These are phyloP conservation scores for Heterotis niloticus DNA, from an alignment of 2,113 vertebrate genomes.

Conservation along the genomic window DNA sequence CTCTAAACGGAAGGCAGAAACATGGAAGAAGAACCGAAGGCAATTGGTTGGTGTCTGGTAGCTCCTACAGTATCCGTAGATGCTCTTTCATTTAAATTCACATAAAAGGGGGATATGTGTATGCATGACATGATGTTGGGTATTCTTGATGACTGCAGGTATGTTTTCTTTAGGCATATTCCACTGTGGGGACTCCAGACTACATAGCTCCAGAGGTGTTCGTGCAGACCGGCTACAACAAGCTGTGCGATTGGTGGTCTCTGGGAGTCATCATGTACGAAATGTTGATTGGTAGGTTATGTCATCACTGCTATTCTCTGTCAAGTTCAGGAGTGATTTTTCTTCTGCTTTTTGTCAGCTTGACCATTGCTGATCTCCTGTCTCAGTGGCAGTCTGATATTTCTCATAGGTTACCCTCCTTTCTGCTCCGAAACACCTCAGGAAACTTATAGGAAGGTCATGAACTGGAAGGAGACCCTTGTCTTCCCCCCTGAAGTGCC, in stretches of 20 bases:
- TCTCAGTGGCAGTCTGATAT: neutral
- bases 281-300: conserved; percentile 87
- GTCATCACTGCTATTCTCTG: no score
- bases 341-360: neutral
- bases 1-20: conserved; percentile 98
- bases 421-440: conserved; percentile 98
- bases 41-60: conserved; percentile 77
- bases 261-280: conserved; percentile 98
- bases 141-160: conserved; percentile 11
- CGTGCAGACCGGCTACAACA: conserved; percentile 96
- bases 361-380: neutral
- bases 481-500: conserved; percentile 96
- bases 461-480: conserved; percentile 98
- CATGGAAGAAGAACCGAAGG: conserved; percentile 96
- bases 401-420: conserved; percentile 83
- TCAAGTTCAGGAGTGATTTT: no score
- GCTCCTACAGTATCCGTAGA: neutral
- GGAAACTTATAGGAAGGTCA: conserved; percentile 97
- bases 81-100: neutral
- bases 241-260: conserved; percentile 97
- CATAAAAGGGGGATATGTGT: no score
- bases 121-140: neutral
- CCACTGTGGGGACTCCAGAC: conserved; percentile 92
- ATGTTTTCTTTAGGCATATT: conserved; percentile 76
- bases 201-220: conserved; percentile 98